phyloP scores from a whole-genome alignment of 2,113 vertebrate species.

The Acinonyx jubatus region DNA sequence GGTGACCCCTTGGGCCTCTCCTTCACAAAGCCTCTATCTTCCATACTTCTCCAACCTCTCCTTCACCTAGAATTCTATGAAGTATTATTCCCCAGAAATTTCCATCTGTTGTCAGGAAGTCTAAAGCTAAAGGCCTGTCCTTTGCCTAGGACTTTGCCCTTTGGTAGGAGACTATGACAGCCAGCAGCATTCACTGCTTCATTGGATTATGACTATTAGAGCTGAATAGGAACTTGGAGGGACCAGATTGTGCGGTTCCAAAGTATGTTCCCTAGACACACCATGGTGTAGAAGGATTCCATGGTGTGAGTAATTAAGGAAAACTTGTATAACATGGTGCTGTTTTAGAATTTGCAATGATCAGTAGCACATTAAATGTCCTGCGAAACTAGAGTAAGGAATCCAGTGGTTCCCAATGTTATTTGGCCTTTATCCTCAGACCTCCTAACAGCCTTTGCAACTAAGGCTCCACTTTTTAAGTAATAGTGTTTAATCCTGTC shows the following conservation, averaged over 20 bases:
- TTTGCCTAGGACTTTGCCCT: not conserved
- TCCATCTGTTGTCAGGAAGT: not conserved
- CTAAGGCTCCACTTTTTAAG: not conserved
- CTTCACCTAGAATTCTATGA: not conserved
- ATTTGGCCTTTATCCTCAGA: not conserved
- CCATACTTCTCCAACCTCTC: not conserved
- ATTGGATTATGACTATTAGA: not conserved
- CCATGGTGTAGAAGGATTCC: not conserved
- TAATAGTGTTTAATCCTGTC: not conserved
- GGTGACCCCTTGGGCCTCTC: not conserved
- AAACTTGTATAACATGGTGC: too few species aligned
- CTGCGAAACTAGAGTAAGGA: not conserved
- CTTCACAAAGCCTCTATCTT: not conserved
- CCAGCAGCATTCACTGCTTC: too few species aligned
- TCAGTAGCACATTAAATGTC: not conserved
- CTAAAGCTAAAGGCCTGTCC: not conserved
- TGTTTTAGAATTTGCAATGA: not conserved
- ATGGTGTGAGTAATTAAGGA: not conserved
- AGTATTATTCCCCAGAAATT: not conserved
- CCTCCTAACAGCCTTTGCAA: not conserved
- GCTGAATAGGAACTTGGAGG: too few species aligned
- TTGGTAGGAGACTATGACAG: not conserved
- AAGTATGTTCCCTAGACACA: not conserved
- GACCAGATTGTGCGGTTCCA: not conserved
- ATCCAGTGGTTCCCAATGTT: not conserved